Percentiles rank a stretch among this genome's conserved stretches.
Conservation (phyloP, 2,888 invertebrate genomes). For the Omphaloscelis lunosa region DNA sequence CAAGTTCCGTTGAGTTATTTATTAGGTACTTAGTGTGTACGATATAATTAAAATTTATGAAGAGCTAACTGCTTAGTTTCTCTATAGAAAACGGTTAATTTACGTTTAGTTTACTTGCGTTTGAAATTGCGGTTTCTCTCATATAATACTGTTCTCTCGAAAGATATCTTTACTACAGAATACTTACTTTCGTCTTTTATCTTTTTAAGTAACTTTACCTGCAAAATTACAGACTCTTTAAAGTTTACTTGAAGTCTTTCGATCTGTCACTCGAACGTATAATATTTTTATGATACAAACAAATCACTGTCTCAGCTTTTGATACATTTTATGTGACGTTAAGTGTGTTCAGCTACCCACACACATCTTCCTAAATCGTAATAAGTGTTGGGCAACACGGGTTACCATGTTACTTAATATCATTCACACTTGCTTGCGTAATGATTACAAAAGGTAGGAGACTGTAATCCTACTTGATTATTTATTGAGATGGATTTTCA, state of each 20-base stretch:
- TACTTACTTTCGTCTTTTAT: not conserved
- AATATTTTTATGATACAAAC: slow-evolving; percentile 43
- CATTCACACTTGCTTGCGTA: slow-evolving; percentile 45
- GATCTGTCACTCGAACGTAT: not conserved
- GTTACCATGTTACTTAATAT: slow-evolving; percentile 52
- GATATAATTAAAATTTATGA: slow-evolving; percentile 23
- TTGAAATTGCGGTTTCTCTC: slow-evolving; percentile 16
- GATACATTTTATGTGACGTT: slow-evolving; percentile 54
- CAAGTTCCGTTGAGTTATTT: slow-evolving; percentile 20
- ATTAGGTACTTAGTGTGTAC: not conserved
- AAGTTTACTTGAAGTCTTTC: slow-evolving; percentile 9
- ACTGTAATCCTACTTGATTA: slow-evolving; percentile 21
- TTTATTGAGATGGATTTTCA: slow-evolving; percentile 19
- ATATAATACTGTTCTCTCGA: not conserved
- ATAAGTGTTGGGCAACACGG: slow-evolving; percentile 48
- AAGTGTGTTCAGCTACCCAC: slow-evolving; percentile 51
- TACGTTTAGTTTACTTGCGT: not conserved
- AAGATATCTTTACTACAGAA: not conserved
- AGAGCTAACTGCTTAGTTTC: slow-evolving; percentile 2
- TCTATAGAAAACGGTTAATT: slow-evolving; percentile 7
- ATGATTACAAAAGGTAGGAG: slow-evolving; percentile 14
- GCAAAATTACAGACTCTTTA: not conserved
- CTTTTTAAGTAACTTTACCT: not conserved
- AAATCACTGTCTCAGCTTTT: slow-evolving; percentile 44
- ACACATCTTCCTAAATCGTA: slow-evolving; percentile 49